Conservation (phyloP, 2,888 invertebrate species). For the Caenorhabditis virilis region DNA sequence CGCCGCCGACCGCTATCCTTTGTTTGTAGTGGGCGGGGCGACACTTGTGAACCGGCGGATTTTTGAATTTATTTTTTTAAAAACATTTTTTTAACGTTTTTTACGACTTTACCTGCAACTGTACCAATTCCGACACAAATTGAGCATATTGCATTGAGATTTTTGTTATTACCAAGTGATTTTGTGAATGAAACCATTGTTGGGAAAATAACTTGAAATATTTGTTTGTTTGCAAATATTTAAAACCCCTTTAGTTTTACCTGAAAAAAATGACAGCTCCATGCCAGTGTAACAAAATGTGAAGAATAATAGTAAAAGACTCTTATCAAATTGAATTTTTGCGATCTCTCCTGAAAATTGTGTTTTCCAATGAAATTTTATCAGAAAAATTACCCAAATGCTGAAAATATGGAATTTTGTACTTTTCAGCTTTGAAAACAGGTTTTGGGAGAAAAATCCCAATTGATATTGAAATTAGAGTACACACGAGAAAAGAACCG, state of each 20-base stretch:
- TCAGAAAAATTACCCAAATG: slow-evolving; percentile 26
- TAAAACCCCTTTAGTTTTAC: neutral
- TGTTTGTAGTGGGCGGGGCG: too few relatives aligned
- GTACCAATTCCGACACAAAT: slow-evolving; percentile 28
- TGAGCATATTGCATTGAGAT: slow-evolving; percentile 25
- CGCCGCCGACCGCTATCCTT: slow-evolving; percentile 13
- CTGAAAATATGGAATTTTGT: slow-evolving; percentile 25
- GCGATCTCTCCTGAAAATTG: slow-evolving; percentile 28
- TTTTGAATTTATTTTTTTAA: too few relatives aligned
- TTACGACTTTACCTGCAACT: slow-evolving; percentile 29
- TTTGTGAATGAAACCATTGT: slow-evolving; percentile 38
- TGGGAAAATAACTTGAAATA: slow-evolving; percentile 14
- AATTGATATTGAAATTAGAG: slow-evolving; percentile 13
- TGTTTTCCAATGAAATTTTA: neutral
- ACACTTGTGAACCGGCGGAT: slow-evolving; percentile 1
- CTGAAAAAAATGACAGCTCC: slow-evolving; percentile 25
- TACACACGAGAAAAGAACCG: slow-evolving; percentile 18
- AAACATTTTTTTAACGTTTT: too few relatives aligned
- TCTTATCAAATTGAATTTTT: slow-evolving; percentile 25
- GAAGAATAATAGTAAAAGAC: slow-evolving; percentile 18
- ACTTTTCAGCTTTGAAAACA: slow-evolving; percentile 13
- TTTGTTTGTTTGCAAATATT: neutral
- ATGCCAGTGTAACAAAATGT: slow-evolving; percentile 30
- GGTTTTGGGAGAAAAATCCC: slow-evolving; percentile 25
- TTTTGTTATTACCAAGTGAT: slow-evolving; percentile 20